phyloP scores from a whole-genome alignment of 2,113 vertebrate genomes.

The Trematocara zebra region DNA sequence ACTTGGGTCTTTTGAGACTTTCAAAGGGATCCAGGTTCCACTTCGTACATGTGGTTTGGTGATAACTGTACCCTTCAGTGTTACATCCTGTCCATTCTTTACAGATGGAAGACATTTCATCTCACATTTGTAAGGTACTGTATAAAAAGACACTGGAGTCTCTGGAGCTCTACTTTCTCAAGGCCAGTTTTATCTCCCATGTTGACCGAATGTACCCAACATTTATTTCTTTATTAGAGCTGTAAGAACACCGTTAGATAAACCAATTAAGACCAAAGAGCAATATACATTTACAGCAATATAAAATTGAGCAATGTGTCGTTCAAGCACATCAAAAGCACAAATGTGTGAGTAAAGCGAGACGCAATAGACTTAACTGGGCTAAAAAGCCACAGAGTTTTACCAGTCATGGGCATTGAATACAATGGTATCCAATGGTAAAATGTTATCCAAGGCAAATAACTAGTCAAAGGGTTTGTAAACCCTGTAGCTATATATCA shows the following conservation, averaged over 20 bases:
- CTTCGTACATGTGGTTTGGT: neutral
- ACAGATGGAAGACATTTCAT: neutral
- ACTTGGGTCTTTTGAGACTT: conserved; percentile 10
- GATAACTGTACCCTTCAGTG: neutral
- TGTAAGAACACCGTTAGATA: neutral
- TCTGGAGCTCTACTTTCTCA: neutral
- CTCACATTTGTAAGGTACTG: neutral
- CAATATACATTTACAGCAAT: neutral
- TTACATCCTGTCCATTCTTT: neutral
- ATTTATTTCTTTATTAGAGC: neutral
- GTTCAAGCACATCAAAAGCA: neutral
- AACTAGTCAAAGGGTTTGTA: neutral
- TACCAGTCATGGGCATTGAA: neutral
- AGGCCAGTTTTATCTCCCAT: neutral
- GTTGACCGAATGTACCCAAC: neutral
- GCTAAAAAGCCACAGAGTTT: neutral
- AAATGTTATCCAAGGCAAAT: neutral
- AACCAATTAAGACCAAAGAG: neutral
- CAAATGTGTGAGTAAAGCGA: neutral
- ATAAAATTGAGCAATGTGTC: neutral
- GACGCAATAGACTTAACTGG: neutral
- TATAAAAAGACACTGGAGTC: neutral
- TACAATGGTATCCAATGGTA: neutral
- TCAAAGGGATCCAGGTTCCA: neutral
- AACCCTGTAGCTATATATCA: neutral